Conservation (phyloP, 2,888 invertebrate species). For the Smittia sp. region DNA sequence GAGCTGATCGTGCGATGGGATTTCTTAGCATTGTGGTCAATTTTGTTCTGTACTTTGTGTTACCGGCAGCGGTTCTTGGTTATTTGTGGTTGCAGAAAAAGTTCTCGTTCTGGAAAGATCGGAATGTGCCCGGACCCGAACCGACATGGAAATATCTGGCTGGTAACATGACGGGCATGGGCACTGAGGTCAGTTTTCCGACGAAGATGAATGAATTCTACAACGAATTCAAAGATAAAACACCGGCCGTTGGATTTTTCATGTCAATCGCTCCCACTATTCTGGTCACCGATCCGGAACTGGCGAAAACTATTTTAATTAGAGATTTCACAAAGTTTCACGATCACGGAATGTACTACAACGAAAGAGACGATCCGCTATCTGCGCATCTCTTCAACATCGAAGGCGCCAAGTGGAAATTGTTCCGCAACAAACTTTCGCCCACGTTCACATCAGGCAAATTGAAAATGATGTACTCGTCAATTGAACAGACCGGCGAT, state of each 20-base stretch:
- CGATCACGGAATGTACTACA: constrained; percentile 43
- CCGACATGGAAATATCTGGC: constrained; percentile 42
- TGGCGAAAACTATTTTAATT: constrained; percentile 42
- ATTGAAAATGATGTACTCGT: constrained; percentile 46
- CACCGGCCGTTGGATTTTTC: constrained; percentile 42
- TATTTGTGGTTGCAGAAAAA: constrained; percentile 8
- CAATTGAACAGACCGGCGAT: constrained; percentile 46
- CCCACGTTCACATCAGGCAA: constrained; percentile 45
- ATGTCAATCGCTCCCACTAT: constrained; percentile 42
- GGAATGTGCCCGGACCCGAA: constrained; percentile 42
- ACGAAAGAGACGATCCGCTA: constrained; percentile 43
- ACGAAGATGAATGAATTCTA: constrained; percentile 38
- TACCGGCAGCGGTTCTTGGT: constrained; percentile 23
- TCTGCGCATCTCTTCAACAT: constrained; percentile 43
- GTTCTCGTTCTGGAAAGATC: constrained; percentile 41
- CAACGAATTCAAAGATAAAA: constrained; percentile 41
- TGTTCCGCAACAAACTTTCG: constrained; percentile 42
- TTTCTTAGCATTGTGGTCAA: neutral
- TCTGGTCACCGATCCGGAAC: constrained; percentile 42
- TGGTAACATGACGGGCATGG: constrained; percentile 42
- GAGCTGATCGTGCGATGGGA: neutral
- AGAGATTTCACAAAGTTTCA: constrained; percentile 43
- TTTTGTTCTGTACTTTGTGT: neutral
- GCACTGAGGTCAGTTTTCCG: neutral
- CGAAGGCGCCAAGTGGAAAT: constrained; percentile 43